Conservation (phyloP, 2,888 invertebrate species). For the Masnerella sp. region DNA sequence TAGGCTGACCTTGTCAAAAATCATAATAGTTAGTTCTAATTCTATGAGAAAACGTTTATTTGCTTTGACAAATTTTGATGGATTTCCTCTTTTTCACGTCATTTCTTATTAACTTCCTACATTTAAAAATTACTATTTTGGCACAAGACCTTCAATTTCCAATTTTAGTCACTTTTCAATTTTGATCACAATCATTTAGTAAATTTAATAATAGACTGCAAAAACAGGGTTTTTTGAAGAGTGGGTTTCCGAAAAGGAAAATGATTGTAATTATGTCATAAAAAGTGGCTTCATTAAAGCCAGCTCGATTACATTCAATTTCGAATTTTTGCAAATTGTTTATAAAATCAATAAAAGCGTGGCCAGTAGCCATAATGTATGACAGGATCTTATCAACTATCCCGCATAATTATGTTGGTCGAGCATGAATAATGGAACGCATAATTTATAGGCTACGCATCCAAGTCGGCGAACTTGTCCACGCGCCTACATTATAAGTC, state of each 20-base stretch:
- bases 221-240: background rate
- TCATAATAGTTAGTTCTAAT: no score
- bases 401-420: constrained; percentile 71
- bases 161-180: no score
- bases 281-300: background rate
- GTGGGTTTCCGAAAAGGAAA: background rate
- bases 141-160: no score
- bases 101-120: background rate
- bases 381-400: constrained; percentile 73
- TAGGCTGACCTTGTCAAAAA: no score
- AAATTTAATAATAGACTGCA: background rate
- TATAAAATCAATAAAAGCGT: constrained; percentile 50
- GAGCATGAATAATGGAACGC: constrained; percentile 74
- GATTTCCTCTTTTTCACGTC: background rate
- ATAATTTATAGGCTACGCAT: constrained; percentile 72
- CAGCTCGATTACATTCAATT: constrained; percentile 37
- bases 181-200: background rate
- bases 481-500: constrained; percentile 23
- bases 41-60: background rate
- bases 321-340: constrained; percentile 40
- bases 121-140: no score
- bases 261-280: background rate
- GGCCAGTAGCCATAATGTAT: constrained; percentile 54
- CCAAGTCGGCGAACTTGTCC: constrained; percentile 53
- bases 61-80: background rate